Evolutionary conservation across 2,888 invertebrate genomes (phyloP).

Genomic region (Axea sp.): DNA sequence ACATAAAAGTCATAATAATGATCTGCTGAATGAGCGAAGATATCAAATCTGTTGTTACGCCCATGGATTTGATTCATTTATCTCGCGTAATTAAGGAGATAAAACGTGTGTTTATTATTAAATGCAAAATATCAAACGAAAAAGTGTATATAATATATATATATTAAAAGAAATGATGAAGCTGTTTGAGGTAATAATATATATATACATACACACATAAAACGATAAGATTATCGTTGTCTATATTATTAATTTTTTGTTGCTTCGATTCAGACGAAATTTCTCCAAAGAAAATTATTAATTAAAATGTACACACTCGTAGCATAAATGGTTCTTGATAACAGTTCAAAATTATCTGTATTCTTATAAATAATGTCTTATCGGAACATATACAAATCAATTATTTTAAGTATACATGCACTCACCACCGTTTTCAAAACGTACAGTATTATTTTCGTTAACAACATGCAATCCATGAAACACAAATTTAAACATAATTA

Average conservation of each 20-base stretch:
- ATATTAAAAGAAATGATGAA: slow-evolving; percentile 43
- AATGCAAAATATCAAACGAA: slow-evolving; percentile 26
- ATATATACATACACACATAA: no score
- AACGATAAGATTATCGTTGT: slow-evolving; percentile 35
- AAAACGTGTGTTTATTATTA: slow-evolving; percentile 37
- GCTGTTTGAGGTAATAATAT: slow-evolving; percentile 19
- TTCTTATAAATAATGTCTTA: slow-evolving; percentile 16
- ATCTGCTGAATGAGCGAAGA: no score
- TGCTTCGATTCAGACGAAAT: slow-evolving; percentile 42
- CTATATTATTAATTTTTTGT: slow-evolving; percentile 21
- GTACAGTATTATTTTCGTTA: no score
- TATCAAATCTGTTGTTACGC: no score
- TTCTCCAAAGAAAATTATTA: slow-evolving; percentile 27
- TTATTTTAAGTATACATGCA: no score
- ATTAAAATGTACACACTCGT: slow-evolving; percentile 12
- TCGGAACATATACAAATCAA: slow-evolving; percentile 5
- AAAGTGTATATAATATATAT: slow-evolving; percentile 2
- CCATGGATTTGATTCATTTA: no score
- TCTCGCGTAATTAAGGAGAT: slow-evolving; percentile 24
- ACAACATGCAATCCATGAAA: not conserved
- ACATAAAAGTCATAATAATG: no score
- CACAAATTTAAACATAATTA: slow-evolving; percentile 20
- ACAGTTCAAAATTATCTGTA: slow-evolving; percentile 25
- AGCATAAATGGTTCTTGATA: slow-evolving; percentile 4
- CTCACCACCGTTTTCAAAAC: no score